Percentiles rank a stretch among this genome's conserved stretches.
These are phyloP conservation scores for Anarrhichthys ocellatus DNA, from an alignment of 2,113 vertebrate species.

Conservation along the genomic window DNA sequence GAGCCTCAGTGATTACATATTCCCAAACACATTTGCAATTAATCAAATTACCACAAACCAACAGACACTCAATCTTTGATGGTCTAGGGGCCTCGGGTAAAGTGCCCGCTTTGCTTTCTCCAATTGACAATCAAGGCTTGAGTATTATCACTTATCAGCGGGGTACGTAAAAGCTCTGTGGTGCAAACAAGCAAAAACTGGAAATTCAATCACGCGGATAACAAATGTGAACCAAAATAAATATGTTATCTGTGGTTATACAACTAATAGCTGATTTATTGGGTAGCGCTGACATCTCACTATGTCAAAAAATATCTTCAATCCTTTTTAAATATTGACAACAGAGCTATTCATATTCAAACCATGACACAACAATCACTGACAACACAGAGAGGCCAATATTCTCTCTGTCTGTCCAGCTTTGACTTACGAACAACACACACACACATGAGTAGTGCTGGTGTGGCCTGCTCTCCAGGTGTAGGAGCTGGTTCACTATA, in stretches of 20 bases:
- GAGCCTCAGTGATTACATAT: background rate
- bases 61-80: background rate
- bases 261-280: background rate
- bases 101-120: background rate
- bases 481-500: slow-evolving; percentile 44
- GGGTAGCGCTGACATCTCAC: background rate
- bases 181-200: background rate
- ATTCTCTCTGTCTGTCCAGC: background rate
- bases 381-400: no score
- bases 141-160: background rate
- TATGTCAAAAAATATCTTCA: background rate
- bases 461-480: slow-evolving; percentile 60
- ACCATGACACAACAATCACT: background rate
- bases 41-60: no score
- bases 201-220: no score
- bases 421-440: background rate
- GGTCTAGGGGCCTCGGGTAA: background rate
- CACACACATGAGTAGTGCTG: slow-evolving; percentile 38
- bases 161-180: background rate
- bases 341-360: background rate
- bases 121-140: no score
- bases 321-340: background rate
- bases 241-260: background rate
- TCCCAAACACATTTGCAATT: background rate
- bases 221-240: background rate